Evolutionary conservation across 30 jellyfish, hydroid and myxozoan genomes (phyloP), one percentile per base, ranked within the genome.

Genomic region (Sanderia malayensis): DNA sequence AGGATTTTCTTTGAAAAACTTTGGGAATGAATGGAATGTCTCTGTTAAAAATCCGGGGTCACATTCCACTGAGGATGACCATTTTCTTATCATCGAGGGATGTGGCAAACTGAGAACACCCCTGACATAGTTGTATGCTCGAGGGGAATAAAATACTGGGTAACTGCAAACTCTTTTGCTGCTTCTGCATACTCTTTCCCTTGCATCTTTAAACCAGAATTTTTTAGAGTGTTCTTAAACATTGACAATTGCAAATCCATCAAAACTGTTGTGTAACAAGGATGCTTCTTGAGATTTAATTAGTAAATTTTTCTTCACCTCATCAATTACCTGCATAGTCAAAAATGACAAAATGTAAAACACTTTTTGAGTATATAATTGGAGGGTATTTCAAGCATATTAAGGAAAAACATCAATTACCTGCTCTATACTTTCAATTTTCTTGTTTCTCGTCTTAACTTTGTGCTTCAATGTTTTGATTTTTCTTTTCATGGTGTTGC

Each of bases 51-150:
- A 74, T 2, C 88, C 88, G 20, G 80, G 82, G 21, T 76, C 71
- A 46, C 88, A 76, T 26, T 76, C 33, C 25, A 76, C 61, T 2
- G 88, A 76, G 25, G 88, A 4, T 9, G 88, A 76, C 88, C 88
- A 76, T 45, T 76, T 76, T 58, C 82, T 61, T 4, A 76, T 37
- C 88, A 76, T 76, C 3, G 88, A 60, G 33, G 88, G 88, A 46
- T 76, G 82, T 6, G 82, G 88, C 23, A 76, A 29, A 32, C 52
- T 10, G 0, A 61, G 80, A 44, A 61, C 6, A 31, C 81, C 82
- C 33, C 88, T 76, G 34, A 76, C 82, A 76, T 6, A 58, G 67
- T 74, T 74, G 32, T 74, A 74, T 32, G 86, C 86, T 19, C 80
- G 4, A 2, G 86, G 86, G 6, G 80, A 58, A 37, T 55, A 74